Percentiles rank a stretch among this genome's conserved stretches.
Conservation (phyloP, 2,888 invertebrate genomes). For the Cantharis lateralis region DNA sequence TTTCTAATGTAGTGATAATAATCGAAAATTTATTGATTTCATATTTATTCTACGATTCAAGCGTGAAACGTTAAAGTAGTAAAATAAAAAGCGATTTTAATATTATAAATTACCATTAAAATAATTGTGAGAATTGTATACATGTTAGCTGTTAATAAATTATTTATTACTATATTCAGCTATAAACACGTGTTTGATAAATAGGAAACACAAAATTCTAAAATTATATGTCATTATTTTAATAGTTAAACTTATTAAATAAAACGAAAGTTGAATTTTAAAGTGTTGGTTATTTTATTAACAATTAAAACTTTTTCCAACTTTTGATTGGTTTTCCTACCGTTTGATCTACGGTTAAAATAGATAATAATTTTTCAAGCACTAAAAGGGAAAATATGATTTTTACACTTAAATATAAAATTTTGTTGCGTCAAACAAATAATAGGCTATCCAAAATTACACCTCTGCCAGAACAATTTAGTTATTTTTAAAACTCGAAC, state of each 20-base stretch:
- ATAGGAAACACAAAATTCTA: neutral
- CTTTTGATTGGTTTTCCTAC: neutral
- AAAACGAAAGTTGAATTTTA: neutral
- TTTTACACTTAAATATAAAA: neutral
- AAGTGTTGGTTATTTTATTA: neutral
- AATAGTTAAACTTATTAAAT: constrained; percentile 2
- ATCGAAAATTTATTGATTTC: neutral
- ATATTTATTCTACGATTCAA: neutral
- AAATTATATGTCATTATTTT: constrained; percentile 3
- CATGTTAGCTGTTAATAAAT: neutral
- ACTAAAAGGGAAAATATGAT: neutral
- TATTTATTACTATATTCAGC: neutral
- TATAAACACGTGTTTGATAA: constrained; percentile 1
- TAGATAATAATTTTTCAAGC: neutral
- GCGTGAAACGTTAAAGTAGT: neutral
- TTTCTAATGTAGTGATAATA: neutral
- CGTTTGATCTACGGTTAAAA: neutral
- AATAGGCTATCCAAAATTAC: neutral
- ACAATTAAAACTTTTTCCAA: neutral
- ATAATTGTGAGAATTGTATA: constrained; percentile 3
- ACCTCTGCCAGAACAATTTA: neutral
- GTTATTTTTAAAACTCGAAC: neutral
- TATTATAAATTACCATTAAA: neutral
- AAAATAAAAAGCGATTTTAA: neutral
- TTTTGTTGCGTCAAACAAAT: neutral